Percentiles rank a stretch among this genome's conserved stretches.
These are phyloP conservation scores for Watsonalla binaria DNA, from an alignment of 2,888 invertebrate species.

Conservation along the genomic window DNA sequence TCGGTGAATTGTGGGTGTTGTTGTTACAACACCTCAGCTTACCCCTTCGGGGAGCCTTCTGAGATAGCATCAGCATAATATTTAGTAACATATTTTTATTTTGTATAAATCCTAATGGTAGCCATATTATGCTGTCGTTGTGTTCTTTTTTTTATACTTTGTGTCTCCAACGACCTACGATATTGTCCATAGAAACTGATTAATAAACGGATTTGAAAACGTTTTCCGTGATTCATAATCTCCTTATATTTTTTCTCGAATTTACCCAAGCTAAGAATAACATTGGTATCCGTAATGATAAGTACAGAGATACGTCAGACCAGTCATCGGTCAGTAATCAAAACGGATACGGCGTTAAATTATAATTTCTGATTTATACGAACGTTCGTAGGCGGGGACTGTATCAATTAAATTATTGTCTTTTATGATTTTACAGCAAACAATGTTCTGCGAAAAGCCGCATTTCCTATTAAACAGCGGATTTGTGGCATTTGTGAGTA, in stretches of 20 bases:
- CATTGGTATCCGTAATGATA: background rate
- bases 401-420: slow-evolving; percentile 10
- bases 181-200: background rate
- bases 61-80: too few species aligned
- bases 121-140: too few species aligned
- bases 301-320: background rate
- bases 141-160: too few species aligned
- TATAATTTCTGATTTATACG: slow-evolving; percentile 59
- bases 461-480: slow-evolving; percentile 4
- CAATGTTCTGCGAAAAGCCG: slow-evolving; percentile 14
- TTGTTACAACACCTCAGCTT: too few species aligned
- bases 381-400: slow-evolving; percentile 46
- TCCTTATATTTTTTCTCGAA: slow-evolving; percentile 2
- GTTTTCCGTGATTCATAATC: slow-evolving; percentile 3
- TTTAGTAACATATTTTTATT: too few species aligned
- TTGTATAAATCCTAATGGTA: too few species aligned
- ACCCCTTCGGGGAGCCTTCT: too few species aligned
- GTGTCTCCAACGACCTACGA: too few species aligned
- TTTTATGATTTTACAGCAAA: slow-evolving; percentile 1
- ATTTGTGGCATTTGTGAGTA: slow-evolving; percentile 4
- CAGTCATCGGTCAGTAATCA: slow-evolving; percentile 46
- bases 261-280: background rate
- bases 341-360: slow-evolving; percentile 68
- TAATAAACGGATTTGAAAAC: background rate
- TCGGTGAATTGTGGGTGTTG: too few species aligned